Base-by-base conservation (phyloP, 1,140 invertebrate genomes). In the Ips typographus region DNA sequence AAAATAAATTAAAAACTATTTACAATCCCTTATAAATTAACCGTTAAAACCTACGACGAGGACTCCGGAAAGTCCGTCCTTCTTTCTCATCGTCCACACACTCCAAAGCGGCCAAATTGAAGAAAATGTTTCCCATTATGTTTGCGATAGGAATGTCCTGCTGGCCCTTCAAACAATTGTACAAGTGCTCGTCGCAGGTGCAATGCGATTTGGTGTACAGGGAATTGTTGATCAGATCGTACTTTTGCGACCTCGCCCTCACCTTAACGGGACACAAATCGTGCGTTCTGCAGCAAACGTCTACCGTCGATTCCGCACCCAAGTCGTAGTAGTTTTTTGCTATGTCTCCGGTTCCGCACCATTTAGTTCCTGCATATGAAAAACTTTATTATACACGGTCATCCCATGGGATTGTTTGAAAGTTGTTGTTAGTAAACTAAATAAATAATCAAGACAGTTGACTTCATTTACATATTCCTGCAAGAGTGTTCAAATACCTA, bases 181-280 rank as follows among this genome's bases (percentile, higher is more conserved):
- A 92, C 36, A 96, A 86, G 75, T 87, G 86, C 64, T 91, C 86
- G 77, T 96, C 94, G 79, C 94, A 96, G 8, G 83, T 84, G 78
- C 94, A 96, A 77, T 95, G 93, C 51, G 88, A 94, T 82, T 93
- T 95, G 72, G 92, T 94, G 79, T 93, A 95, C 47, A 94, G 80
- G 1, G 91, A 91, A 76, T 90, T 87, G 80, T 96, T 96, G 3
- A 86, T 90, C 40, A 95, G 79, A 75, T 93, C 92, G 80, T 94
- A 95, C 68, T 89, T 86, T 22, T 83, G 81, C 56, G 86, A 85
- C 76, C 91, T 88, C 3, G 90, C 88, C 72, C 89, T 85, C 22
- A 96, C 86, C 83, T 90, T 90, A 39, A 87, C 79, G 77, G 94
- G 84, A 83, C 91, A 84, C 42, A 94, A 84, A 82, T 95, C 93